Base-by-base conservation (phyloP, 2,888 invertebrate species). In the Harmothoe impar region DNA sequence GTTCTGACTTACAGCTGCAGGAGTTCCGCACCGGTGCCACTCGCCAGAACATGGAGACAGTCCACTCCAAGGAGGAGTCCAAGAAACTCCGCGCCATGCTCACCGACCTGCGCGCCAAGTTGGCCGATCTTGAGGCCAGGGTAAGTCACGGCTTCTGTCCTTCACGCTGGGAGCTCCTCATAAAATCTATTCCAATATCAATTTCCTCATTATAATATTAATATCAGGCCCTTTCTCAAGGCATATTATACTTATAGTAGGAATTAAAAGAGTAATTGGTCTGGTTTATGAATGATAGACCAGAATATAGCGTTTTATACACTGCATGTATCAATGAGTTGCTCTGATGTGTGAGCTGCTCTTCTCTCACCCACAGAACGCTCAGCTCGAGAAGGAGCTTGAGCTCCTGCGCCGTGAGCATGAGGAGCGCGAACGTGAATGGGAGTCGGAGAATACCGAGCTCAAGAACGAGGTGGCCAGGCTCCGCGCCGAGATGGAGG, bases 11-110 rank as follows among this genome's bases (percentile, higher is more conserved):
- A 84, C 92, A 96, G 96, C 96, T 96, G 51, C 96, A 96, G 94
- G 96, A 96, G 93, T 96, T 96, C 94, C 95, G 96, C 90, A 96
- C 96, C 54, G 96, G 96, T 23, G 95, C 96, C 90, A 95, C 96
- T 72, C 95, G 96, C 90, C 95, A 95, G 93, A 95, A 95, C 94
- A 96, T 96, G 95, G 96, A 96, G 92, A 95, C 96, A 88, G 95
- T 95, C 25, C 96, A 96, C 93, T 94, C 95, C 91, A 95, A 95
- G 92, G 96, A 96, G 91, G 96, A 96, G 93, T 95, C 95, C 92
- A 96, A 96, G 94, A 95, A 96, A 92, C 94, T 96, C 56, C 94
- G 95, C 43, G 95, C 94, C 89, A 95, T 95, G 92, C 94, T 96
- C 91, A 94, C 95, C 29, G 96, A 96, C 91, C 93, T 96, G 92